Evolutionary conservation across 2,797 vertebrate genomes (phyloP), one percentile per base, ranked within the genome.

Genomic region (Anguilla anguilla): DNA sequence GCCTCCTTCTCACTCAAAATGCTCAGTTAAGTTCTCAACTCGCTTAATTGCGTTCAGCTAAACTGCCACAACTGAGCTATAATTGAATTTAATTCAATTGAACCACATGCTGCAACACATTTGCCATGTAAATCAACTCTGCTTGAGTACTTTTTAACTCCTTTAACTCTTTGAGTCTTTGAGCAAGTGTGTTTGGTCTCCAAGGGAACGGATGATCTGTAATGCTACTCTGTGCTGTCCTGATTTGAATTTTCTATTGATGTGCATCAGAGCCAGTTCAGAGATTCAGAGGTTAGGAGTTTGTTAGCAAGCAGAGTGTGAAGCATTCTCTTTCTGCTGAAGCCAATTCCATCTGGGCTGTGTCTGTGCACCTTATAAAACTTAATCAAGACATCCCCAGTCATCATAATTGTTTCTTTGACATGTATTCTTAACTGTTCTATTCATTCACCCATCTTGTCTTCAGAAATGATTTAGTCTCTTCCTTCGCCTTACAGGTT

Each of bases 351-450:
- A 82, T 82, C 79, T 25, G 43, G 17, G 79, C 46, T 49, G 79
- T 51, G 7, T 51, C 19, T 10, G 79, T 22, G 46, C 79, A 19
- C 79, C 22, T 49, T 82, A 46, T 11, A 3, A 13, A 81, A 11
- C 77, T 81, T n/a, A 81, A 81, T 49, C 77, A 81, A 81, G 46
- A 82, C 79, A 79, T 31, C 74, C 19, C 74, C 35, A 43, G 74
- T n/a, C 79, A 79, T 31, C 46, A 25, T 9, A 22, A 43, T 25
- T 49, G 43, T 82, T 82, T 74, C 15, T 74, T 15, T 43, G 72
- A 17, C 31, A 39, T 22, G 11, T 17, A 19, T 39, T 79, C 74
- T 22, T 35, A 17, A 39, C 79, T 25, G 5, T 25, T 82, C 39
- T 39, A 19, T 43, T 43, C 31, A 49, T 25, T 82, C 43, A 10